Base-by-base conservation (phyloP, 1,140 invertebrate genomes). In the Paramacrobiotus metropolitanus region DNA sequence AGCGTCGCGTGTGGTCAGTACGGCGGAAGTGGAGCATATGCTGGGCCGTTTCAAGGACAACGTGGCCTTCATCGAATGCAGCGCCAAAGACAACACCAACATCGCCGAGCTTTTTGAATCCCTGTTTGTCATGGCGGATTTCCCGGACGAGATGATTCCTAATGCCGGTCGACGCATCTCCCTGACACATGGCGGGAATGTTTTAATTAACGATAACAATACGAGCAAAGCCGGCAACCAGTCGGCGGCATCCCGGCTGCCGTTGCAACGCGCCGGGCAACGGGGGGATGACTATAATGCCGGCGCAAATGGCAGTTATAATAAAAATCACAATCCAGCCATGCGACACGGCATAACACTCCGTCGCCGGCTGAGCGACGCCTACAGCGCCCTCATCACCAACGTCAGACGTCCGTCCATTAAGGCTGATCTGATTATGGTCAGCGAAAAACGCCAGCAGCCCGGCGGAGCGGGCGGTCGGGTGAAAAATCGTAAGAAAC, bases 321-420 rank as follows among this genome's bases (percentile, higher is more conserved):
- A n/a, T 9, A 40, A 40, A n/a, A n/a, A 40, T 9, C 9, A 9
- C 34, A 40, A 40, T 9, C 9, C 34, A n/a, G 34, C 34, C 9
- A 40, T 40, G 15, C 66, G 65, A 29, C 62, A 66, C 15, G 66
- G 70, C 21, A 67, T 87, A 45, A 84, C 83, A 44, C 84, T 87
- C 61, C 83, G 85, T 65, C 75, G 84, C 59, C 77, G 83, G 29
- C 74, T 86, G 65, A 86, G 83, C 64, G 84, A 86, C 69, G 84
- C 84, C 21, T 87, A 83, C 69, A 85, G 85, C 9, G 83, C 86
- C 3, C 83, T 87, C 2, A 83, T 84, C 2, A 83, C 84, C 2
- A 87, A 87, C 68, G 85, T 83, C 1, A 73, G 85, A 34, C 74
- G 85, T 45, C 85, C 86, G 2, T 86, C 83, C 70, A 85, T 88